These are phyloP conservation scores for Cheilosia pagana DNA, from an alignment of 2,888 invertebrate genomes.

Conservation along the genomic window DNA sequence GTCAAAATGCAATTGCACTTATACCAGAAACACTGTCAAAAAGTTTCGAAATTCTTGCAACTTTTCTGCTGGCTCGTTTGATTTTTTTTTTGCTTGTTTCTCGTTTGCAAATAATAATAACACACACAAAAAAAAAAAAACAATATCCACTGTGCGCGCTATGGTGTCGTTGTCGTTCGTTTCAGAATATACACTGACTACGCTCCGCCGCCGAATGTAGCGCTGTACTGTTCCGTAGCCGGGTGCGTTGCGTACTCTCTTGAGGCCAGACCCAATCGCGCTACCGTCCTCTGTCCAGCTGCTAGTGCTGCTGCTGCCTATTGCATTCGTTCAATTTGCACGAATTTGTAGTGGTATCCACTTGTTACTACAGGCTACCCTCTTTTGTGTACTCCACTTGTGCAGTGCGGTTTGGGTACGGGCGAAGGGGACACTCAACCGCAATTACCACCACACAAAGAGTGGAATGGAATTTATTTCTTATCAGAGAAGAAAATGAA, in stretches of 20 bases:
- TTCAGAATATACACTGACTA: conserved; percentile 77
- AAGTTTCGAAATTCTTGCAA: conserved; percentile 51
- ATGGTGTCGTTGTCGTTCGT: conserved; percentile 78
- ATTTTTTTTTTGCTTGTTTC: conserved; percentile 65
- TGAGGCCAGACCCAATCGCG: conserved; percentile 32
- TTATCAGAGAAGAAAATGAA: conserved; percentile 52
- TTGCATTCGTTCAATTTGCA: conserved; percentile 64
- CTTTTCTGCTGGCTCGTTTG: conserved; percentile 64
- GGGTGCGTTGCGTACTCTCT: conserved; percentile 66
- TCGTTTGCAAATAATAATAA: conserved; percentile 66
- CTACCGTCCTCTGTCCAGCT: conserved; percentile 66
- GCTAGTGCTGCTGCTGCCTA: conserved; percentile 25
- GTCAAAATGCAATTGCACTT: conserved; percentile 35
- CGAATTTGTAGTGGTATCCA: conserved; percentile 62
- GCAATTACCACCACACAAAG: conserved; percentile 60
- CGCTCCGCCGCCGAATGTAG: conserved; percentile 33
- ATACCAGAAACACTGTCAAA: conserved; percentile 27
- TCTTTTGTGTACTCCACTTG: conserved; percentile 2
- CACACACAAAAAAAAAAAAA: conserved; percentile 50
- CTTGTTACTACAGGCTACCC: conserved; percentile 45
- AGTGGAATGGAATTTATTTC: conserved; percentile 64
- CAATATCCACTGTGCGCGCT: conserved; percentile 66
- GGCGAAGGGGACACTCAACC: conserved; percentile 9
- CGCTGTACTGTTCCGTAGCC: conserved; percentile 60
- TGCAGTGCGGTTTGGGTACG: not conserved